Evolutionary conservation across 2,797 vertebrate genomes (phyloP), one percentile per base, ranked within the genome.

Genomic region (Hybognathus amarus): DNA sequence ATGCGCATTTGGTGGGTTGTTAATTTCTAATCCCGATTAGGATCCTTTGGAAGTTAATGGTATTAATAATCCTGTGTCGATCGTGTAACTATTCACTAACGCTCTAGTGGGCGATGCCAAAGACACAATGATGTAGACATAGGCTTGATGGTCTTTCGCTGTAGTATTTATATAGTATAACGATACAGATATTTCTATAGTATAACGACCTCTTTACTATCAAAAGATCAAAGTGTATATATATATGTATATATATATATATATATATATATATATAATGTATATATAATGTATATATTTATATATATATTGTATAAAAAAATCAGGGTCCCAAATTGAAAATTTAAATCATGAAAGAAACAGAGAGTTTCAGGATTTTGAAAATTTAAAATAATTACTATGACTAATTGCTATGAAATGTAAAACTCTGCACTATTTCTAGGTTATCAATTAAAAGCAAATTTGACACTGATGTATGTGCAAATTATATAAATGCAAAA

Each of bases 161-260:
- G 42, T n/a, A n/a, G n/a, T 45, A 45, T 45, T 45, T 45, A 1
- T 13, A 45, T 45, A 45, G 42, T 45, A 45, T 45, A 45, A 45
- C 0, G 42, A 45, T n/a, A n/a, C n/a, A n/a, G n/a, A n/a, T 45
- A 45, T 45, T 45, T 45, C 4, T 13, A 45, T 45, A 45, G 42
- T 45, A 45, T 45, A 45, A 45, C 0, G 42, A 45, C 42, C 42
- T 13, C 42, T 45, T 45, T 13, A 45, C 3, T 45, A 13, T 45
- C 13, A 45, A 45, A 45, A 15, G 4, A 45, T 45, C 4, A 13
- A 45, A 4, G 42, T 64, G 4, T 36, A 77, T 73, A 63, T 77
- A 56, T 80, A 79, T 76, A 33, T 33, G 4, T 77, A 56, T 80
- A 79, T 76, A n/a, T n/a, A n/a, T n/a, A n/a, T n/a, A n/a, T n/a